These are phyloP conservation scores for Amorpha juglandis DNA, from an alignment of 2,888 invertebrate genomes.

Conservation along the genomic window DNA sequence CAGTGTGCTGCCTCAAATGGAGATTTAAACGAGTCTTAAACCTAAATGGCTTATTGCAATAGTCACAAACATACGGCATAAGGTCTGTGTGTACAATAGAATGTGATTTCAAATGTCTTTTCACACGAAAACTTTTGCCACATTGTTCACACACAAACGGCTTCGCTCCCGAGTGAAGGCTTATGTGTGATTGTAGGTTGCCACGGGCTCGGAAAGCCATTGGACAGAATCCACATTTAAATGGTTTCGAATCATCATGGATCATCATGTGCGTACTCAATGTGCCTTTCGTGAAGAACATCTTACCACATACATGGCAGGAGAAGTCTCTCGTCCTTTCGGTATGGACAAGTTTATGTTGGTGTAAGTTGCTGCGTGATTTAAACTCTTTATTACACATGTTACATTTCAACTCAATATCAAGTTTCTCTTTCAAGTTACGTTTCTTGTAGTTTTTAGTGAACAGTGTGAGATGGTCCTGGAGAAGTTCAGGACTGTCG, in stretches of 20 bases:
- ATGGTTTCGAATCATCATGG: conserved; percentile 72
- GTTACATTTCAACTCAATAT: conserved; percentile 64
- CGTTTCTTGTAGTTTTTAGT: conserved; percentile 54
- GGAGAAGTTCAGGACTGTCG: conserved; percentile 58
- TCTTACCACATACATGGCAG: conserved; percentile 77
- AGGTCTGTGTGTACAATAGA: conserved; percentile 77
- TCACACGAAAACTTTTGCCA: conserved; percentile 73
- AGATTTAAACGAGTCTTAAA: conserved; percentile 75
- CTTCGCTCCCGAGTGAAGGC: conserved; percentile 69
- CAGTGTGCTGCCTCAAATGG: conserved; percentile 77
- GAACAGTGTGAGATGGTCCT: conserved; percentile 66
- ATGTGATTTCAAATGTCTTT: conserved; percentile 77
- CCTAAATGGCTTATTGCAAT: conserved; percentile 74
- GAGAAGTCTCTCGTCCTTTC: conserved; percentile 73
- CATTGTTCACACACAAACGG: conserved; percentile 79
- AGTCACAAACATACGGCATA: conserved; percentile 72
- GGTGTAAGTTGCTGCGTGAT: conserved; percentile 66
- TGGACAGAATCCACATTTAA: conserved; percentile 74
- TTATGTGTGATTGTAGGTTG: conserved; percentile 71
- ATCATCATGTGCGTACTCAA: conserved; percentile 72
- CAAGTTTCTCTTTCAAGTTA: conserved; percentile 47
- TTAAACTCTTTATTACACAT: conserved; percentile 72
- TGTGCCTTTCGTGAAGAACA: conserved; percentile 78
- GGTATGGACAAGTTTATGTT: conserved; percentile 73
- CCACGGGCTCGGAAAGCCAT: conserved; percentile 73